Conservation (phyloP, 2,113 vertebrate genomes). For the Hemichromis elongatus region DNA sequence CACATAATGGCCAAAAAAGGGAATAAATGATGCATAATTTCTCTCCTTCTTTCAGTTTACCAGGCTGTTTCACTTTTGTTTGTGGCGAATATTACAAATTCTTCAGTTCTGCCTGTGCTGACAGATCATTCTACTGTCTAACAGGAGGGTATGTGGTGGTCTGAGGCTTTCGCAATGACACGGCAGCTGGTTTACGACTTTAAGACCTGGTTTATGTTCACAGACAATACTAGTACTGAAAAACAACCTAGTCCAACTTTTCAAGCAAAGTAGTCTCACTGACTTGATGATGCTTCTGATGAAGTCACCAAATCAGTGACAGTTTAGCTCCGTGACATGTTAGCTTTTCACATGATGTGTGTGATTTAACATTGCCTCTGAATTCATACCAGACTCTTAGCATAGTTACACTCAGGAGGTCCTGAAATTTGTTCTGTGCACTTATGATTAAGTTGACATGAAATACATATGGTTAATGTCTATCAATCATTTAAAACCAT, state of each 20-base stretch:
- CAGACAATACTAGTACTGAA: neutral
- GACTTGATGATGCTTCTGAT: neutral
- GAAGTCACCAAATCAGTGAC: neutral
- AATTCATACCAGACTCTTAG: neutral
- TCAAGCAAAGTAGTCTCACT: neutral
- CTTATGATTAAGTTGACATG: neutral
- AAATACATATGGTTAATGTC: neutral
- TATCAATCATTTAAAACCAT: neutral
- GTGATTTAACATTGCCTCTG: constrained; percentile 12
- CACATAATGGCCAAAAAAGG: neutral
- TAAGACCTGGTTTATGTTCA: neutral
- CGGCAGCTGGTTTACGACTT: neutral
- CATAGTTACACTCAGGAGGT: neutral
- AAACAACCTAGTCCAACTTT: neutral
- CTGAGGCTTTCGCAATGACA: neutral
- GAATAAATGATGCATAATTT: neutral
- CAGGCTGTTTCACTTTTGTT: neutral
- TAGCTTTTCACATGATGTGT: neutral
- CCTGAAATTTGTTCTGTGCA: neutral
- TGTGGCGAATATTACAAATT: neutral
- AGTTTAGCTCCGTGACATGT: neutral
- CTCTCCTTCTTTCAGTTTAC: no score
- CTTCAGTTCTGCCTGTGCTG: neutral
- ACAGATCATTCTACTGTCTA: neutral
- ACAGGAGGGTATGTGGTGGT: neutral